Percentiles rank a stretch among this genome's conserved stretches.
These are phyloP conservation scores for Octodon degus DNA, from an alignment of 2,113 vertebrate genomes.

Conservation along the genomic window DNA sequence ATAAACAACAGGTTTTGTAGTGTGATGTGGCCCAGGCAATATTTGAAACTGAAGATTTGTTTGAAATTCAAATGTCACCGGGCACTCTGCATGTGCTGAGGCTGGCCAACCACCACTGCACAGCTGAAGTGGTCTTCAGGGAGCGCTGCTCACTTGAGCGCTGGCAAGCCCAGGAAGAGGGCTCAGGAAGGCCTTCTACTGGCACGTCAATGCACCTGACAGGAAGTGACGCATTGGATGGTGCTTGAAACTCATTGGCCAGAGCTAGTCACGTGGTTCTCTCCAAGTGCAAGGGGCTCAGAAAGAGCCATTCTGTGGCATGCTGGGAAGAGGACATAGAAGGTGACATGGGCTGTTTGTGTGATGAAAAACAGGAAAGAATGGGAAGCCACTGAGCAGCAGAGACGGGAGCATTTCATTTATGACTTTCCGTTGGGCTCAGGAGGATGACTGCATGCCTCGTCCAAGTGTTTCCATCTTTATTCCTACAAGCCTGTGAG, in stretches of 20 bases:
- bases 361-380: too few relatives aligned
- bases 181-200: neutral
- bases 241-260: neutral
- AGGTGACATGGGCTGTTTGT: accelerated
- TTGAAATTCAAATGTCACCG: neutral
- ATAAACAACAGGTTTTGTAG: neutral
- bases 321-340: accelerated
- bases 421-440: neutral
- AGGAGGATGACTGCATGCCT: neutral
- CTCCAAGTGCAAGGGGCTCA: neutral
- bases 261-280: neutral
- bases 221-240: neutral
- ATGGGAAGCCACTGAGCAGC: neutral
- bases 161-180: neutral
- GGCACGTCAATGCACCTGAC: too few relatives aligned
- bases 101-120: accelerated
- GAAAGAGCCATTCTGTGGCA: accelerated
- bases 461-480: neutral
- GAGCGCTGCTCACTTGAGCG: neutral
- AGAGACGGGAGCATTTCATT: neutral
- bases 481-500: neutral
- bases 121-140: accelerated
- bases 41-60: neutral
- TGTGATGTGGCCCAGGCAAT: neutral
- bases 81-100: neutral